Evolutionary conservation across 2,888 invertebrate species (phyloP).

Genomic region (Machimus rusticus): DNA sequence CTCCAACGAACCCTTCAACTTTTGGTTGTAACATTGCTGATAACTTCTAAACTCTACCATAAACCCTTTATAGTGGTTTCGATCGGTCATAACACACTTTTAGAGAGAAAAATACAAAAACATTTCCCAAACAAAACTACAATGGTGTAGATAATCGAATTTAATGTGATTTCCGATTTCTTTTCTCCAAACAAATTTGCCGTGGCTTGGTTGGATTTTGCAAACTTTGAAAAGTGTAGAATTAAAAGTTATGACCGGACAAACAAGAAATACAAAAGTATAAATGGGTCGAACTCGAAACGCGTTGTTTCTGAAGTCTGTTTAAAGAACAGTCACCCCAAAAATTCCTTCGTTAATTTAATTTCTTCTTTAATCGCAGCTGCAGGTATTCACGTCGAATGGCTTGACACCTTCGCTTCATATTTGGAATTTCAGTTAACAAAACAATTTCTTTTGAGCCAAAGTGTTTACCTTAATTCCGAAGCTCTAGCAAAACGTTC

Average conservation of each 20-base stretch:
- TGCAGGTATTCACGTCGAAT: background rate
- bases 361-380: background rate
- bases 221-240: background rate
- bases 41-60: too few relatives aligned
- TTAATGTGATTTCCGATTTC: background rate
- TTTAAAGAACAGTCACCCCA: background rate
- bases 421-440: background rate
- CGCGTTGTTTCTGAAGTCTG: background rate
- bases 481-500: background rate
- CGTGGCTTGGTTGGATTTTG: background rate
- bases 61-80: too few relatives aligned
- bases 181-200: background rate
- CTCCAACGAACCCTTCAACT: too few relatives aligned
- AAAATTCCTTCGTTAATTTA: background rate
- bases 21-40: too few relatives aligned
- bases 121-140: background rate
- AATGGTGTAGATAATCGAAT: background rate
- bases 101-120: background rate
- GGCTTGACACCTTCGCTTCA: background rate
- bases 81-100: too few relatives aligned
- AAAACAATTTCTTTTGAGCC: background rate
- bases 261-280: background rate
- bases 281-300: background rate
- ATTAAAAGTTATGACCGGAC: background rate
- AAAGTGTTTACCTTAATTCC: background rate